Conservation (phyloP, 35 echinoderm and acorn worm species). For the Holothuria glaberrima region DNA sequence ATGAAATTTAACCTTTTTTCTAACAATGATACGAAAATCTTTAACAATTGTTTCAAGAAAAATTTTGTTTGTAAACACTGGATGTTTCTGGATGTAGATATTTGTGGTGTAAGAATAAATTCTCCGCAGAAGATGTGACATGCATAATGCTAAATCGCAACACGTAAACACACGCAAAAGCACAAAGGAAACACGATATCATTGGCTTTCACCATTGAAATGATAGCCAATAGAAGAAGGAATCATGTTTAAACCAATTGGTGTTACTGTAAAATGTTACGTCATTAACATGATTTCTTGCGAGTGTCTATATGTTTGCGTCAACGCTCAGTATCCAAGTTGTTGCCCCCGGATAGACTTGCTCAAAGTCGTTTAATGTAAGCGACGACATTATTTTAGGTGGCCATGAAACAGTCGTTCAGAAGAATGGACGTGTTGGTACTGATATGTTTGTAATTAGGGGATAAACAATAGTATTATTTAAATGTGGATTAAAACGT, state of each 20-base stretch:
- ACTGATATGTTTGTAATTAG: too few relatives aligned
- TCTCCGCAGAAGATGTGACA: not conserved
- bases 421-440: too few relatives aligned
- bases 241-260: not conserved
- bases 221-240: conserved; percentile 6
- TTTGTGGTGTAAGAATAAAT: conserved; percentile 45
- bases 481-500: too few relatives aligned
- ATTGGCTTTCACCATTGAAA: conserved; percentile 30
- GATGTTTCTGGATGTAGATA: conserved; percentile 59
- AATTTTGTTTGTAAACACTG: conserved; percentile 53
- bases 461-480: too few relatives aligned
- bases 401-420: too few relatives aligned
- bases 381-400: too few relatives aligned
- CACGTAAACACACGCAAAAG: not conserved
- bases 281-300: too few relatives aligned
- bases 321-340: too few relatives aligned
- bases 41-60: conserved; percentile 38
- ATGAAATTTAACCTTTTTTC: not conserved
- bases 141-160: not conserved
- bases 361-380: too few relatives aligned
- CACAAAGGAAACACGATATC: not conserved
- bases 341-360: too few relatives aligned
- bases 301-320: too few relatives aligned
- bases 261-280: too few relatives aligned
- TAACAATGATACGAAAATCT: conserved; percentile 31